These are phyloP conservation scores for Aythya baeri DNA, from an alignment of 2,113 vertebrate species.

Conservation along the genomic window DNA sequence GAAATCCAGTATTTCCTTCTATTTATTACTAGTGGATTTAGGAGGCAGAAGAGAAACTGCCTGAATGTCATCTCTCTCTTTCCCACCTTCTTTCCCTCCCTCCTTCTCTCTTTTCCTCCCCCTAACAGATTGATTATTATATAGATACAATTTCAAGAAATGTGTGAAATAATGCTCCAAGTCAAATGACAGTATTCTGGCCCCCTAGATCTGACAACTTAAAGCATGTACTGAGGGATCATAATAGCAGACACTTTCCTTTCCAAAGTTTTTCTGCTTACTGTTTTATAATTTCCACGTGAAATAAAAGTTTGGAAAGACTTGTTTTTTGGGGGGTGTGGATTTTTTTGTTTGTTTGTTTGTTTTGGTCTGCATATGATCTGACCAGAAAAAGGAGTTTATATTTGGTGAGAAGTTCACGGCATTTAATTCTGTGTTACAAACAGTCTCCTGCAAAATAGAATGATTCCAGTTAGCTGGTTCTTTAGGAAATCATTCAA, in stretches of 20 bases:
- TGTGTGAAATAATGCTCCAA: neutral
- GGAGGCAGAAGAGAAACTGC: neutral
- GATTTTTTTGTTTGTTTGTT: neutral
- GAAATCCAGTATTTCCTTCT: neutral
- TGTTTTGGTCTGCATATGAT: neutral
- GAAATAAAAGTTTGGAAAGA: neutral
- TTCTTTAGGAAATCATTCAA: neutral
- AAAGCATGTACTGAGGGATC: neutral
- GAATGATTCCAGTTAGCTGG: neutral
- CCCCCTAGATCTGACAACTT: neutral
- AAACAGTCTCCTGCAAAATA: neutral
- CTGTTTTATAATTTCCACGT: neutral
- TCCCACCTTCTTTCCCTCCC: neutral
- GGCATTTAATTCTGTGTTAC: neutral
- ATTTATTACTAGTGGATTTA: neutral
- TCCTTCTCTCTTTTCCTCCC: too few relatives aligned
- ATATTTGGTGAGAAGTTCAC: neutral
- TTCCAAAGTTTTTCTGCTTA: neutral
- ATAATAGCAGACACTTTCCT: neutral
- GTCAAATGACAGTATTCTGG: conserved; percentile 26
- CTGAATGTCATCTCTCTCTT: neutral
- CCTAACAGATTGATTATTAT: neutral
- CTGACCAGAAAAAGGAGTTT: neutral
- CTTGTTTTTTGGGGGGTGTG: too few relatives aligned
- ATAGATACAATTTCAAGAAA: conserved; percentile 8